These are phyloP conservation scores for Myripristis jacobus DNA, from an alignment of 2,797 vertebrate species.

Conservation along the genomic window DNA sequence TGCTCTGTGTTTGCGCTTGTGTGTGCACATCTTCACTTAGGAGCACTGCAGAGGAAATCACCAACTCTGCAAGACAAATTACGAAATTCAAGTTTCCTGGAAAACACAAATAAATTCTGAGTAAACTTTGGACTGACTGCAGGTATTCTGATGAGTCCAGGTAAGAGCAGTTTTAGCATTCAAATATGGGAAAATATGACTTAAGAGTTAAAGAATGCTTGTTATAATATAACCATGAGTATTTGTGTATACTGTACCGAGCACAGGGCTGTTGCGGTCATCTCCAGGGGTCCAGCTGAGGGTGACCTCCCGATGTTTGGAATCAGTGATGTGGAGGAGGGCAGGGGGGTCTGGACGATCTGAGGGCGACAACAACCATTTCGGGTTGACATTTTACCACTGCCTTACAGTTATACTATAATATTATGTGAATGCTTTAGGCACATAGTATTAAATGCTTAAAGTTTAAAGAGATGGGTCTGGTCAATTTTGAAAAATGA, in stretches of 20 bases:
- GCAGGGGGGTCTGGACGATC: slow-evolving; percentile 83
- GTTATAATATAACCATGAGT: background rate
- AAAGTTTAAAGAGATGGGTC: too few relatives aligned
- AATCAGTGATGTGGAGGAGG: slow-evolving; percentile 72
- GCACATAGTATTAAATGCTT: background rate
- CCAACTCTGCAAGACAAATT: background rate
- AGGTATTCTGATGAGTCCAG: background rate
- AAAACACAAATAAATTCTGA: slow-evolving; percentile 2
- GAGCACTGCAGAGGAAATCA: slow-evolving; percentile 2
- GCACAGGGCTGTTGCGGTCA: slow-evolving; percentile 82
- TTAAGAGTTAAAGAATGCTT: too few relatives aligned
- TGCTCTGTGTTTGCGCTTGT: slow-evolving; percentile 3
- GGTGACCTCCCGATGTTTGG: slow-evolving; percentile 64
- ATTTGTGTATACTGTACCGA: slow-evolving; percentile 64
- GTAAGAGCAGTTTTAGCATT: background rate
- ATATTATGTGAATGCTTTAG: background rate
- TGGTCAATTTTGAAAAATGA: too few relatives aligned
- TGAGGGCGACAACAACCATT: slow-evolving; percentile 47
- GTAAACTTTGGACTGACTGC: background rate
- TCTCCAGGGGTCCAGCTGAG: slow-evolving; percentile 85
- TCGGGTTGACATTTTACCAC: background rate
- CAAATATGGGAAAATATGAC: background rate
- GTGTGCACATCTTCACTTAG: slow-evolving; percentile 5
- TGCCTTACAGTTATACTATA: background rate
- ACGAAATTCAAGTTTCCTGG: background rate